Evolutionary conservation across 2,888 invertebrate genomes (phyloP).

Genomic region (Euzophera pinguis): DNA sequence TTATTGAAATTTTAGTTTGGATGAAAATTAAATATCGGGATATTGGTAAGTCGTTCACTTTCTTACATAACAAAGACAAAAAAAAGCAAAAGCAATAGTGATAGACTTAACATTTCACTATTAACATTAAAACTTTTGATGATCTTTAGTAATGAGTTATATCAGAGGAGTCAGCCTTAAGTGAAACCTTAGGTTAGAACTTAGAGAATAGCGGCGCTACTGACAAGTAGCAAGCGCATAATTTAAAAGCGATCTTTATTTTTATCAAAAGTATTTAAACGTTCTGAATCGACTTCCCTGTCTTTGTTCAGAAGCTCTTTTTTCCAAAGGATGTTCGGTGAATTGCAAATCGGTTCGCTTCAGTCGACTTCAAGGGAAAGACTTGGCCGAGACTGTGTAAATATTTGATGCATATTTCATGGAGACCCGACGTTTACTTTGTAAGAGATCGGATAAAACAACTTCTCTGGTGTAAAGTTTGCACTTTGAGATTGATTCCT

Average conservation of each 20-base stretch:
- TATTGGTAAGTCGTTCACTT: too few relatives aligned
- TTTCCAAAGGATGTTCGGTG: constrained; percentile 69
- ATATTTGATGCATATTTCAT: constrained; percentile 79
- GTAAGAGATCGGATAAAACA: constrained; percentile 64
- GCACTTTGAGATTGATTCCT: constrained; percentile 26
- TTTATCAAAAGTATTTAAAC: constrained; percentile 46
- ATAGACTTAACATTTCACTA: too few relatives aligned
- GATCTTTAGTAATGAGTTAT: too few relatives aligned
- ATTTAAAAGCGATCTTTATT: neutral
- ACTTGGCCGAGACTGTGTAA: constrained; percentile 64
- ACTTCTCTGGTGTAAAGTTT: constrained; percentile 43
- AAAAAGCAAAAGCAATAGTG: too few relatives aligned
- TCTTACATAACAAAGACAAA: too few relatives aligned
- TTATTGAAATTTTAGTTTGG: too few relatives aligned
- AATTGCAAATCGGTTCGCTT: constrained; percentile 74
- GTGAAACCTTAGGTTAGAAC: too few relatives aligned
- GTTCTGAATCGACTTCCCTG: constrained; percentile 56
- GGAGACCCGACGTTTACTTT: constrained; percentile 64
- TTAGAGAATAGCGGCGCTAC: too few relatives aligned
- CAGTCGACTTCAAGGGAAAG: constrained; percentile 69
- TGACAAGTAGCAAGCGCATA: too few relatives aligned
- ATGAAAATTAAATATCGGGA: too few relatives aligned
- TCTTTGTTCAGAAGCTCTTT: constrained; percentile 63
- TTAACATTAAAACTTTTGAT: too few relatives aligned
- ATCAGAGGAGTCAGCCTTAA: too few relatives aligned